phyloP scores from a whole-genome alignment of 2,113 vertebrate species.

The Delphinapterus leucas region DNA sequence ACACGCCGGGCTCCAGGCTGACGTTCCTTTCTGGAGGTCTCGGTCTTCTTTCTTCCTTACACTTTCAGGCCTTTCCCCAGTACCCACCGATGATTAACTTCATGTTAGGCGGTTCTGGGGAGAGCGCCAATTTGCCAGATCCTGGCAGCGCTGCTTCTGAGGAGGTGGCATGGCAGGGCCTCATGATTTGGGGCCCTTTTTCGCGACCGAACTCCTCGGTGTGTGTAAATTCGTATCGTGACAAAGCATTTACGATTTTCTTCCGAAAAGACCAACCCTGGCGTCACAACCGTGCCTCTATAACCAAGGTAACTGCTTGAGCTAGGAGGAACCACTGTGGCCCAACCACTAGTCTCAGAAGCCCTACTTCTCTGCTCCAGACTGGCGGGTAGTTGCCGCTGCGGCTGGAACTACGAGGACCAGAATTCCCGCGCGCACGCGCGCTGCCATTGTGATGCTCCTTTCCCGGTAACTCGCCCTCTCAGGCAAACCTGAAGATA shows the following conservation, averaged over 20 bases:
- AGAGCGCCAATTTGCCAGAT: neutral
- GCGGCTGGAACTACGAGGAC: constrained; percentile 62
- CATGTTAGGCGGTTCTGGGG: neutral
- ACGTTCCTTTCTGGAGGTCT: neutral
- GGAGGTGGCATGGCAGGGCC: neutral
- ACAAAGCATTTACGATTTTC: neutral
- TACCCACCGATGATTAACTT: neutral
- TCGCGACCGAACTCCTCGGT: neutral
- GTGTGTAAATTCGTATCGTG: neutral
- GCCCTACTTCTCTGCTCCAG: neutral
- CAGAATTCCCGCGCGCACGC: constrained; percentile 62
- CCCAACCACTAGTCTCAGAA: neutral
- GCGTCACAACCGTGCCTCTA: neutral
- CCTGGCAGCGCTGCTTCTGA: neutral
- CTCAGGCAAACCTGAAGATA: constrained; percentile 76
- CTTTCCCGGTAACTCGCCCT: constrained; percentile 59
- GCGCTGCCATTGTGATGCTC: constrained; percentile 42
- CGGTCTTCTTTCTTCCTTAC: neutral
- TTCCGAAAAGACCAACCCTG: neutral
- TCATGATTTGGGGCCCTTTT: neutral
- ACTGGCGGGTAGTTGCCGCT: neutral
- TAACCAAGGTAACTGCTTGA: neutral
- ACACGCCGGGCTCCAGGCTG: neutral
- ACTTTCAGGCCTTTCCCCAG: neutral
- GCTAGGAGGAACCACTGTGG: neutral